Evolutionary conservation across 37 sponge, comb jelly and placozoan genomes (phyloP), one percentile per base, ranked within the genome.

Genomic region (Bolinopsis microptera): DNA sequence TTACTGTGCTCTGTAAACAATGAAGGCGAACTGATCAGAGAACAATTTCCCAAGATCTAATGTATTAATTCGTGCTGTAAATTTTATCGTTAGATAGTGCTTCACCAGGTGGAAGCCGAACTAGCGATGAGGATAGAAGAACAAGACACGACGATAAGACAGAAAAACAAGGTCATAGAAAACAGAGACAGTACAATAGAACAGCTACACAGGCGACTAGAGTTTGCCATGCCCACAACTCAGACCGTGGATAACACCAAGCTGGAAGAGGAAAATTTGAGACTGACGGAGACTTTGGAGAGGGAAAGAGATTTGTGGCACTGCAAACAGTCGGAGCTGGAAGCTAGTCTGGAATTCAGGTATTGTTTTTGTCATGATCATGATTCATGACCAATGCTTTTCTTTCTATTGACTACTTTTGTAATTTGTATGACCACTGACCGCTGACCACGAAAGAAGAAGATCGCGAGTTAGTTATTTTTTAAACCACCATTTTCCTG

Each of bases 101-200:
- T 72, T 2, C 5, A 3, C 1, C 61, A 86, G 90, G 41, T 86
- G 27, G 90, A 86, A 41, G 90, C 61, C 2, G 61, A 86, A 34
- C 61, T 86, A 9, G 40, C 41, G 26, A 22, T 24, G 90, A 28
- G 90, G 41, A 41, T 86, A 36, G 90, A 86, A 40, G 90, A 86
- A 25, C 90, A 86, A 25, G 41, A 41, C 61, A 86, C 38, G 25
- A 48, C 41, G 28, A 21, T 86, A 18, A 2, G 31, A 86, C 61
- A 41, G 41, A 39, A 86, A 38, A 86, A 86, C 90, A 86, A 23
- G 30, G 61, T 86, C 26, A 39, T 86, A 3, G 90, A 86, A 38
- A 38, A 41, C 61, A 86, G 36, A 27, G 61, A 86, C 18, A 86
- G 61, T 3, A 86, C 90, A 9, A 86, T 86, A 41, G 90, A 86